phyloP scores from a whole-genome alignment of 1,140 invertebrate species.

The Antheraea pernyi region DNA sequence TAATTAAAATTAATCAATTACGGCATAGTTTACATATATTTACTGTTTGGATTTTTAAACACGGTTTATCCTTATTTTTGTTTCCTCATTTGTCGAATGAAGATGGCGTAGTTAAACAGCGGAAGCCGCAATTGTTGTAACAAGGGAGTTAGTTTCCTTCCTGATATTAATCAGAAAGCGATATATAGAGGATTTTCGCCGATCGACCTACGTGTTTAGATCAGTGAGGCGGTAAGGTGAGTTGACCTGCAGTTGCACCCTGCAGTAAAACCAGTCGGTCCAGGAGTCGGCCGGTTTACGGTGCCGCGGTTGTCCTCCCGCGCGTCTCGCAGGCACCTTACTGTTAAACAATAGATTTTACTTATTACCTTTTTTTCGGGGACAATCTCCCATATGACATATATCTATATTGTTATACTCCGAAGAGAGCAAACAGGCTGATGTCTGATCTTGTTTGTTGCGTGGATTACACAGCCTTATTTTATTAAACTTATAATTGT shows the following conservation, averaged over 20 bases:
- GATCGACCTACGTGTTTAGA: conserved; percentile 53
- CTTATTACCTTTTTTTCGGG: no score
- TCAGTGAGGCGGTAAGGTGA: conserved; percentile 47
- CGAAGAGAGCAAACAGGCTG: background rate
- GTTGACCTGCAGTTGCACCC: conserved; percentile 55
- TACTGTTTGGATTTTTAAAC: no score
- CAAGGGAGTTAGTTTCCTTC: background rate
- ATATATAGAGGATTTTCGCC: conserved; percentile 46
- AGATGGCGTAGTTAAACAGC: background rate
- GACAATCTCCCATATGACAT: background rate
- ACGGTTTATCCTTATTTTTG: no score
- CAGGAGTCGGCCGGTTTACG: conserved; percentile 21
- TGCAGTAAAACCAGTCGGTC: conserved; percentile 56
- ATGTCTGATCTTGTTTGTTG: no score
- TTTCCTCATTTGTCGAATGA: background rate
- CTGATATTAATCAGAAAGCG: conserved; percentile 53
- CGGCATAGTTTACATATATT: no score
- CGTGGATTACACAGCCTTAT: no score
- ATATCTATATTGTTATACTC: background rate
- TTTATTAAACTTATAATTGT: no score
- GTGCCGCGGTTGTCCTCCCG: background rate
- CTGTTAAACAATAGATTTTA: no score
- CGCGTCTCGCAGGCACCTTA: no score
- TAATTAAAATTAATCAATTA: no score
- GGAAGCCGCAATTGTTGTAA: background rate